These are phyloP conservation scores for Trachelus iudaicus DNA, from an alignment of 2,888 invertebrate species.

Conservation along the genomic window DNA sequence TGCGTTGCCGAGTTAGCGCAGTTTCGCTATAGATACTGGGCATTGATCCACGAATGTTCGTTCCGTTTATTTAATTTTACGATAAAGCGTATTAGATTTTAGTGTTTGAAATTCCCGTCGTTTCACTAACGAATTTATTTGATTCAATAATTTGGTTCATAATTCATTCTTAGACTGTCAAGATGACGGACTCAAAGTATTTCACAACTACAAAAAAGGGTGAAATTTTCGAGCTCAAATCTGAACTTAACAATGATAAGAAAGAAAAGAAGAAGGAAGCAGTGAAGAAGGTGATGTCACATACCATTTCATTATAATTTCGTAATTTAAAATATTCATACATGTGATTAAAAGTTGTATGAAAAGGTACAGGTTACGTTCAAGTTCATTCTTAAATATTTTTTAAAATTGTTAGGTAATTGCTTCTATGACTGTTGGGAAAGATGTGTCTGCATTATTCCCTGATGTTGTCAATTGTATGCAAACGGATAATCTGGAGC, in stretches of 20 bases:
- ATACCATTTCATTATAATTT: not conserved
- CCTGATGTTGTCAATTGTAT: conserved; percentile 99
- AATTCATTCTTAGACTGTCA: conserved; percentile 35
- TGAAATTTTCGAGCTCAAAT: conserved; percentile 99
- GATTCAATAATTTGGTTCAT: conserved; percentile 7
- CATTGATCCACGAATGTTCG: not conserved
- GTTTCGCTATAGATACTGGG: not conserved
- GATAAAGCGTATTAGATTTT: not conserved
- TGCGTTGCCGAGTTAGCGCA: not conserved
- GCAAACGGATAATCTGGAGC: conserved; percentile 99
- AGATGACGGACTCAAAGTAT: conserved; percentile 99
- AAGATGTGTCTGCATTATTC: conserved; percentile 98
- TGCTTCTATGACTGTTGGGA: conserved; percentile 99
- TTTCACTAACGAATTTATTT: not conserved
- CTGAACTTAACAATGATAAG: conserved; percentile 98
- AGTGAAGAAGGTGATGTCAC: conserved; percentile 89
- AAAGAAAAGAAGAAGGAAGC: conserved; percentile 99
- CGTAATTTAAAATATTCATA: not conserved
- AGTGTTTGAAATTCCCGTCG: not conserved
- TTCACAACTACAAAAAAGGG: conserved; percentile 99
- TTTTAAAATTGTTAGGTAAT: conserved; percentile 78
- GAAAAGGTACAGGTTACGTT: not conserved
- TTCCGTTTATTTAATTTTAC: conserved; percentile 1
- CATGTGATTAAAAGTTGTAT: not conserved
- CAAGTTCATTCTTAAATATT: not conserved